Base-by-base conservation (phyloP, 2,113 vertebrate genomes). In the Calidris pygmaea region DNA sequence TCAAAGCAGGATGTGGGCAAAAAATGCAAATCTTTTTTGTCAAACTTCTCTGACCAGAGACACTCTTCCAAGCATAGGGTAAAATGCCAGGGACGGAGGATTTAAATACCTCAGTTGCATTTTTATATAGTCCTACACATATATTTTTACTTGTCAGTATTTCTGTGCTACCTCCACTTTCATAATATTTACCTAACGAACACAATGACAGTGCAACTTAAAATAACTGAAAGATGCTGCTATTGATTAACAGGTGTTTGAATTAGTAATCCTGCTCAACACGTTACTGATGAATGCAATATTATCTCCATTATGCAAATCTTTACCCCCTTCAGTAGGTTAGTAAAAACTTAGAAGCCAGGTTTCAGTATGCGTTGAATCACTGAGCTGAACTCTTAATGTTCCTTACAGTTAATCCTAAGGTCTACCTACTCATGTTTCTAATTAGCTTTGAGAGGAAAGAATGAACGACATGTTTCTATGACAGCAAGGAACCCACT, bases 391-490 rank as follows among this genome's bases (percentile, higher is more conserved):
- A 93, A 86, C 9, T 75, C 58, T 52, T 72, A 65, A 80, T 34
- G 59, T 41, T 76, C 92, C 56, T 96, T 89, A 35, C 47, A 96
- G 88, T 81, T 95, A 94, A 66, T 94, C 50, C 63, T 66, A n/a
- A 93, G n/a, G 29, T 85, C 75, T 96, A 34, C 39, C 71, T 77
- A 80, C 77, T 85, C 66, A 27, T 68, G 80, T 19, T 79, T 67
- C 94, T 91, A 85, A 95, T 90, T 89, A 94, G 60, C 73, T 95
- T 65, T 94, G 41, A 72, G 63, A 86, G 34, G 52, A 87, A 95
- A 67, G 73, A 96, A 87, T 35, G 85, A 95, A 82, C 60, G 83
- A 76, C 48, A 47, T 89, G 92, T 95, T 98, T 97, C 94, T 85
- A 95, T 92, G 87, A 96, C 95, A 97, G 87, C 80, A 82, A 95